Percentiles rank a stretch among this genome's conserved stretches.
Evolutionary conservation across 2,113 vertebrate species (phyloP).

Genomic region (Murina feae): DNA sequence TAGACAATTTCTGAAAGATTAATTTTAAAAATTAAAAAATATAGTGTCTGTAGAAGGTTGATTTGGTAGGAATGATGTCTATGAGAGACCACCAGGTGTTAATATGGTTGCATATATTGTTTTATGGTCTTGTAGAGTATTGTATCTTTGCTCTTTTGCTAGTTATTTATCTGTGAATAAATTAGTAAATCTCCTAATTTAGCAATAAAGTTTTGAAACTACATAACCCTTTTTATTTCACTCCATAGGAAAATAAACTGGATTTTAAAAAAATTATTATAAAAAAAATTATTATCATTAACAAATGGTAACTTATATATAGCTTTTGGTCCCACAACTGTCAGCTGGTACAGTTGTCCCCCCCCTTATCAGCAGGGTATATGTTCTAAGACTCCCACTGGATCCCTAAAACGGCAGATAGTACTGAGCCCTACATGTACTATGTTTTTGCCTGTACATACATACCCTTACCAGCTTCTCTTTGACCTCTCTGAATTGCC

Average conservation of each 20-base stretch:
- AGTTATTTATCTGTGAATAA: slow-evolving; percentile 19
- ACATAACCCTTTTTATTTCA: background rate
- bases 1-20: background rate
- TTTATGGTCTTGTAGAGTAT: background rate
- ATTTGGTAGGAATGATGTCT: background rate
- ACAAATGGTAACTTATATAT: background rate
- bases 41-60: background rate
- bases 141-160: slow-evolving; percentile 20
- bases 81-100: background rate
- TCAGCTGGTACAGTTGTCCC: background rate
- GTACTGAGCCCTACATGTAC: background rate
- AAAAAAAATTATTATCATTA: background rate
- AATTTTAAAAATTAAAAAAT: background rate
- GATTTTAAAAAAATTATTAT: background rate
- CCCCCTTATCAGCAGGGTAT: background rate
- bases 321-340: background rate
- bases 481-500: background rate
- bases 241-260: slow-evolving; percentile 28
- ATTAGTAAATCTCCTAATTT: slow-evolving; percentile 1
- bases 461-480: background rate
- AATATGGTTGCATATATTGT: background rate
- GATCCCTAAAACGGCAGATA: background rate
- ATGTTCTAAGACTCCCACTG: background rate
- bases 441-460: background rate
- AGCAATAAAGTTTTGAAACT: slow-evolving; percentile 18